Conservation (phyloP, 2,888 invertebrate genomes). For the Microctonus aethiopoides region DNA sequence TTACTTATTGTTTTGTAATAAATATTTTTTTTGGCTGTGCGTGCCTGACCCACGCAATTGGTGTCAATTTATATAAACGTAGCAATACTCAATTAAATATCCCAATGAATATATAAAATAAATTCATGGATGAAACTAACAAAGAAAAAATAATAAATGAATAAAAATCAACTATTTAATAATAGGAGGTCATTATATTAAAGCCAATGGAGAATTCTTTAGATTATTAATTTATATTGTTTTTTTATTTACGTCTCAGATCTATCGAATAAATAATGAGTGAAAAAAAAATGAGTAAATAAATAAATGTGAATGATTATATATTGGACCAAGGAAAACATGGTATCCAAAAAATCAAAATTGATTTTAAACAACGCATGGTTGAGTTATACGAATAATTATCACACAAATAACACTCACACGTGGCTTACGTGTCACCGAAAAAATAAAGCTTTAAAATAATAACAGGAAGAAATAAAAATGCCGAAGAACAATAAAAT, state of each 20-base stretch:
- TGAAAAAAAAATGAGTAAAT: constrained; percentile 12
- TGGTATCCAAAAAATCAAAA: constrained; percentile 47
- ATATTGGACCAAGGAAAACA: constrained; percentile 53
- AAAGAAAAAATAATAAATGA: constrained; percentile 26
- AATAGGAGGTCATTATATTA: constrained; percentile 4
- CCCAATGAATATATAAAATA: constrained; percentile 19
- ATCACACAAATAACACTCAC: background rate
- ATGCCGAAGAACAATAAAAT: constrained; percentile 1
- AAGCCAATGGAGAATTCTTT: constrained; percentile 10
- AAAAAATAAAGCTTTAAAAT: constrained; percentile 1
- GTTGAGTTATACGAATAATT: background rate
- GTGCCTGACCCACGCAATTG: constrained; percentile 39
- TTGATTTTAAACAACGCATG: constrained; percentile 10
- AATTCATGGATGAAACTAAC: constrained; percentile 22
- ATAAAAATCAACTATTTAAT: constrained; percentile 20
- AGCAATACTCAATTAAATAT: constrained; percentile 49
- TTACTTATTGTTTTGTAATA: constrained; percentile 21
- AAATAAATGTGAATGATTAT: constrained; percentile 33
- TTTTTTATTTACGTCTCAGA: constrained; percentile 50
- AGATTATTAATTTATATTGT: constrained; percentile 31
- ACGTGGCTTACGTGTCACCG: constrained; percentile 13
- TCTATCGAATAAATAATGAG: constrained; percentile 44
- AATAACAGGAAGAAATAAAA: constrained; percentile 11
- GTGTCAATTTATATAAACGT: constrained; percentile 59
- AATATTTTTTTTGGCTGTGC: constrained; percentile 36